phyloP scores from a whole-genome alignment of 2,888 invertebrate genomes.

The Eurytoma adleriae region DNA sequence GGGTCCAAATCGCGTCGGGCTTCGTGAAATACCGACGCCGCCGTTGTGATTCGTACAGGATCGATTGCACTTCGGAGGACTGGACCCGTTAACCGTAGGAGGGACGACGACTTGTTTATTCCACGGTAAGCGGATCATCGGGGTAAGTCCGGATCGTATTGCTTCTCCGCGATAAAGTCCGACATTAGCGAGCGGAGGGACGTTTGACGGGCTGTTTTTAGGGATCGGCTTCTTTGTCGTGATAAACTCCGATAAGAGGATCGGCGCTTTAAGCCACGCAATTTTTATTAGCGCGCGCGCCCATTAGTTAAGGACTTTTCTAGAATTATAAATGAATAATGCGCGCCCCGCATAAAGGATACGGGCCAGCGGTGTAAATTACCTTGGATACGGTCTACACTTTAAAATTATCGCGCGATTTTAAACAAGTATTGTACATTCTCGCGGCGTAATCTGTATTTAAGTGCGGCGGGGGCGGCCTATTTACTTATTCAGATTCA shows the following conservation, averaged over 20 bases:
- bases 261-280: not conserved
- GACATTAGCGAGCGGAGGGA: not conserved
- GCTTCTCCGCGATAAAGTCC: not conserved
- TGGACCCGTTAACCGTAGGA: not conserved
- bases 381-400: no score
- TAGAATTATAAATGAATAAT: no score
- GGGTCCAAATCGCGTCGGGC: not conserved
- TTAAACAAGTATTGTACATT: no score
- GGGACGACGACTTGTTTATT: conserved; percentile 21
- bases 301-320: no score
- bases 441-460: no score
- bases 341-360: no score
- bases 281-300: no score
- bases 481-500: no score
- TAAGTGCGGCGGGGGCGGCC: no score
- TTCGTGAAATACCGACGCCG: conserved; percentile 6
- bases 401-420: no score
- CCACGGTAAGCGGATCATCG: conserved; percentile 18
- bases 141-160: not conserved
- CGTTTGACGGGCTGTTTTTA: not conserved
- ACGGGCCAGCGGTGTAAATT: no score
- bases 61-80: conserved; percentile 7
- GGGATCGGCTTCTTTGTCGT: not conserved
- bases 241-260: conserved; percentile 1
- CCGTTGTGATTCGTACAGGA: conserved; percentile 3